These are phyloP conservation scores for Pseudochaenichthys georgianus DNA, from an alignment of 2,797 vertebrate genomes.

Conservation along the genomic window DNA sequence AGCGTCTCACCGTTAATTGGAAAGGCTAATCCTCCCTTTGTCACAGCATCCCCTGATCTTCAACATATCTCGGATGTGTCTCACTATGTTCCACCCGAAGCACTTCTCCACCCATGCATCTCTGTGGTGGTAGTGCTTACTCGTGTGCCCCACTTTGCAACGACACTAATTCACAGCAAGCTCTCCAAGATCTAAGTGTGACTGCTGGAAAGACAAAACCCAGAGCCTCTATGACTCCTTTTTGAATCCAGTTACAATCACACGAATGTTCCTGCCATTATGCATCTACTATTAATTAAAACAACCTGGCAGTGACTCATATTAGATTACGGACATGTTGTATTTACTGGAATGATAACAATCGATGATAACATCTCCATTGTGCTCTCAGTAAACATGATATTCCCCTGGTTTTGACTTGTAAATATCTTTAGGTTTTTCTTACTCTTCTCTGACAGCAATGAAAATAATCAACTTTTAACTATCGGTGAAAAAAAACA, in stretches of 20 bases:
- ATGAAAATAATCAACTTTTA: not conserved
- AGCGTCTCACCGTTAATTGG: slow-evolving; percentile 34
- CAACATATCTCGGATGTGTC: slow-evolving; percentile 26
- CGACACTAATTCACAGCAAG: slow-evolving; percentile 46
- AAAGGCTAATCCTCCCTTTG: slow-evolving; percentile 38
- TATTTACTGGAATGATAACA: not conserved
- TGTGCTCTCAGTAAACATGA: not conserved
- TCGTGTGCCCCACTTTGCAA: slow-evolving; percentile 24
- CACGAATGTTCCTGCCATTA: slow-evolving; percentile 15
- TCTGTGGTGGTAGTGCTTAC: slow-evolving; percentile 11
- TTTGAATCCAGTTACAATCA: slow-evolving; percentile 24
- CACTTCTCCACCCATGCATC: slow-evolving; percentile 20
- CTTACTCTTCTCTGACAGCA: not conserved
- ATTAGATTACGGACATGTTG: slow-evolving; percentile 9
- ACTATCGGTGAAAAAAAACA: not conserved
- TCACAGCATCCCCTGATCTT: slow-evolving; percentile 39
- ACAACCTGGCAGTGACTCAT: slow-evolving; percentile 9
- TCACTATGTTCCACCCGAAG: slow-evolving; percentile 23
- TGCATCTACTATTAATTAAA: slow-evolving; percentile 37
- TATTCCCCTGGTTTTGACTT: not conserved
- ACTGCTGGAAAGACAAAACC: slow-evolving; percentile 17
- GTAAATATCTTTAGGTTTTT: not conserved
- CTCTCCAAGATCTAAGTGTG: slow-evolving; percentile 25
- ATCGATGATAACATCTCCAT: not conserved
- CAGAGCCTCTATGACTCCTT: slow-evolving; percentile 11